Evolutionary conservation across 2,888 invertebrate genomes (phyloP).

Genomic region (Pycnomerus fuliginosus): DNA sequence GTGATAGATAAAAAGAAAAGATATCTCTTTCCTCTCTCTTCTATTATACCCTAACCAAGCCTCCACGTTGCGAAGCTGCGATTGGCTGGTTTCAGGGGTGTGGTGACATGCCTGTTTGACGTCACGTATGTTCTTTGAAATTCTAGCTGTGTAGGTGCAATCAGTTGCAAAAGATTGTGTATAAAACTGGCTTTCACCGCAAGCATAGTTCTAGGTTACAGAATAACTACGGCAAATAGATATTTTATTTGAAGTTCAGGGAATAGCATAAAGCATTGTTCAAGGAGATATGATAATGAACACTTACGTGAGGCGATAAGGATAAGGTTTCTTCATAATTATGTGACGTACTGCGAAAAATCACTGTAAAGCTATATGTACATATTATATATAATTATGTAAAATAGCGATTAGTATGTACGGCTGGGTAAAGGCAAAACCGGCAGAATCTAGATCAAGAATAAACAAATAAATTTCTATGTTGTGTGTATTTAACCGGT

Average conservation of each 20-base stretch:
- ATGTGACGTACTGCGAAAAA: not conserved
- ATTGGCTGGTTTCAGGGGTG: conserved; percentile 20
- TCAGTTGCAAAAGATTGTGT: conserved; percentile 1
- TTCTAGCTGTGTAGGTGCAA: conserved; percentile 4
- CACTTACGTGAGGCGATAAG: too few relatives aligned
- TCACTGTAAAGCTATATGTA: not conserved
- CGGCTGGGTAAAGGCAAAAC: not conserved
- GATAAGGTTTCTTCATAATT: too few relatives aligned
- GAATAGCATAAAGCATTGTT: not conserved
- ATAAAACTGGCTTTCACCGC: not conserved
- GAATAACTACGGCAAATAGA: not conserved
- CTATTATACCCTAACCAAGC: conserved; percentile 8
- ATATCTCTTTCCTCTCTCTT: conserved; percentile 8
- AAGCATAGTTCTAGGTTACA: not conserved
- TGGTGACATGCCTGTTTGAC: conserved; percentile 10
- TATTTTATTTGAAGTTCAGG: not conserved
- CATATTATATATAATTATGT: not conserved
- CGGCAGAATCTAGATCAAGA: not conserved
- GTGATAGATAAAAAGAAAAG: not conserved
- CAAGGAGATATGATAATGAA: not conserved
- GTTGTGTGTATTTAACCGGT: too few relatives aligned
- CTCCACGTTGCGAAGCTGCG: conserved; percentile 8
- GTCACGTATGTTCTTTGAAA: conserved; percentile 13
- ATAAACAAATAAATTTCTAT: conserved; percentile 1
- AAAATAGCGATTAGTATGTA: not conserved